Evolutionary conservation across 2,113 vertebrate genomes (phyloP).

Genomic region (Gadus chalcogrammus): DNA sequence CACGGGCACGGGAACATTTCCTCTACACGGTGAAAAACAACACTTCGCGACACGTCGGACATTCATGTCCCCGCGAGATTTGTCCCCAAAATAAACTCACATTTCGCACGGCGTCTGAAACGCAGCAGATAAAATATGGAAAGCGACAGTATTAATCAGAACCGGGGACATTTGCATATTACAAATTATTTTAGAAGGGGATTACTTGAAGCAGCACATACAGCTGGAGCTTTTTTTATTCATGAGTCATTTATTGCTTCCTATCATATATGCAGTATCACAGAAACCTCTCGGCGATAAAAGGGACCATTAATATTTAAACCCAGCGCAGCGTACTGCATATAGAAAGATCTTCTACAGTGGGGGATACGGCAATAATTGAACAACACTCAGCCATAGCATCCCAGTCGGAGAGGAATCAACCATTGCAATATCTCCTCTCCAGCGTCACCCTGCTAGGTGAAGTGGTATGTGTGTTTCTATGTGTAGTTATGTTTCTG

Average conservation of each 20-base stretch:
- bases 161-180: conserved; percentile 45
- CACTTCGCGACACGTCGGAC: conserved; percentile 24
- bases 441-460: conserved; percentile 16
- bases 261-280: conserved; percentile 41
- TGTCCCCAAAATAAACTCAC: conserved; percentile 19
- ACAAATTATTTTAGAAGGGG: conserved; percentile 30
- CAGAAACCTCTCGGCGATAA: conserved; percentile 28
- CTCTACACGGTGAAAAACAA: not conserved
- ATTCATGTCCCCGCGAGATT: conserved; percentile 23
- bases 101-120: conserved; percentile 23
- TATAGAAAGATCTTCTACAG: not conserved
- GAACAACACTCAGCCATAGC: conserved; percentile 12
- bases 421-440: conserved; percentile 14
- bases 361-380: not conserved
- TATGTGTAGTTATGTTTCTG: not conserved
- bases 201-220: conserved; percentile 44
- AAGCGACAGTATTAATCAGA: conserved; percentile 34
- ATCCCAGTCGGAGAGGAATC: conserved; percentile 5
- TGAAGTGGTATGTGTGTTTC: not conserved
- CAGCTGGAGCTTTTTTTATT: conserved; percentile 2
- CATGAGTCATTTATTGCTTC: conserved; percentile 37
- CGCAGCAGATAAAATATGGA: conserved; percentile 31
- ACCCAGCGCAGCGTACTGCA: conserved; percentile 6
- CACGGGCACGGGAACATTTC: not conserved
- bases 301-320: conserved; percentile 36